A percentile compares a stretch with the other conserved stretches of the same genome.
Evolutionary conservation across 2,113 vertebrate genomes (phyloP).

Genomic region (Melanerpes formicivorus): DNA sequence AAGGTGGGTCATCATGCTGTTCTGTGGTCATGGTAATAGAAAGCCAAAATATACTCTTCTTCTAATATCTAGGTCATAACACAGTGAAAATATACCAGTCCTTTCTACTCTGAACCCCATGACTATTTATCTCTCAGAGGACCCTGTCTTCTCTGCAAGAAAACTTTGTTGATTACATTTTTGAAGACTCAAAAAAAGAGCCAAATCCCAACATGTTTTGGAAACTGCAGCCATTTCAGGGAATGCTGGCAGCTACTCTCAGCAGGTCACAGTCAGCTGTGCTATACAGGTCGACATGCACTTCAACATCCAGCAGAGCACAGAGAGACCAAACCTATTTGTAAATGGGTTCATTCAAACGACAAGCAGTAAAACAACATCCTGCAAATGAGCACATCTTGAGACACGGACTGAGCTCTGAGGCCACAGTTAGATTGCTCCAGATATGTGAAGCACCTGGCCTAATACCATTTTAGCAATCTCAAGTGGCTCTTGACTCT

Average conservation of each 20-base stretch:
- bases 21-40: not conserved
- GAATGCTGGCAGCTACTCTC: not conserved
- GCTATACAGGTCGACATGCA: not conserved
- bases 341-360: not conserved
- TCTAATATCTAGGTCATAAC: not conserved
- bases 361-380: slow-evolving; percentile 10
- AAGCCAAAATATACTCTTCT: rapidly evolving
- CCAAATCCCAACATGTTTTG: rapidly evolving
- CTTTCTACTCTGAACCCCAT: not conserved
- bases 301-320: not conserved
- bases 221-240: not conserved
- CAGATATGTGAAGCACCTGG: not conserved
- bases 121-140: not conserved
- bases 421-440: not conserved
- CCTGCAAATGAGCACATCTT: slow-evolving; percentile 10
- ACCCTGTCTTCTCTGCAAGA: not conserved
- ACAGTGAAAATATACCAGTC: not conserved
- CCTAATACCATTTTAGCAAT: not conserved
- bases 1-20: not conserved
- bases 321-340: not conserved
- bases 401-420: not conserved
- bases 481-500: slow-evolving; percentile 28
- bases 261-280: not conserved
- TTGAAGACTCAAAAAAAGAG: not conserved
- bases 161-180: not conserved